phyloP scores from a whole-genome alignment of 2,888 invertebrate species.

The Doris montereyensis region DNA sequence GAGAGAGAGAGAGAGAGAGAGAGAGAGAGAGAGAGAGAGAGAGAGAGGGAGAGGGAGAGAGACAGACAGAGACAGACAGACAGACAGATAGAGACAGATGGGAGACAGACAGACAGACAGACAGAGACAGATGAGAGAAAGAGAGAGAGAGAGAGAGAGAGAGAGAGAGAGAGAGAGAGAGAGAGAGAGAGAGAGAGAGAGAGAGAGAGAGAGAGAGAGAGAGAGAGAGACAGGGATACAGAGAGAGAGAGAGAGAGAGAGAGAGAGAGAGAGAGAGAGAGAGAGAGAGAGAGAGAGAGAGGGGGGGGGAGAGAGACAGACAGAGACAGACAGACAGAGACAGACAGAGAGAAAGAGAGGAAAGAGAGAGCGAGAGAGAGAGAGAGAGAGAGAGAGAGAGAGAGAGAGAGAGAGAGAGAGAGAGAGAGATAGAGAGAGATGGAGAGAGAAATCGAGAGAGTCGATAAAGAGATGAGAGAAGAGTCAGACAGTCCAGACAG shows the following conservation, averaged over 20 bases:
- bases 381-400: neutral
- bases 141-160: neutral
- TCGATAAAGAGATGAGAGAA: neutral
- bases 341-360: neutral
- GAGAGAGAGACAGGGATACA: neutral
- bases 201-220: neutral
- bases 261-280: neutral
- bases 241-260: constrained; percentile 10
- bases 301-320: neutral
- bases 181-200: neutral
- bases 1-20: neutral
- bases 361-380: neutral
- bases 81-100: neutral
- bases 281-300: neutral
- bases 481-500: neutral
- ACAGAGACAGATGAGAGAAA: neutral
- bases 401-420: neutral
- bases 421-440: neutral
- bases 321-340: neutral
- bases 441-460: neutral
- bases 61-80: neutral
- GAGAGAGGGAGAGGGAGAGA: neutral
- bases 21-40: neutral
- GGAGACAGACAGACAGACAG: neutral
- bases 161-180: neutral